Evolutionary conservation across 2,113 vertebrate genomes (phyloP), one percentile per base, ranked within the genome.

Genomic region (Hypomesus transpacificus): DNA sequence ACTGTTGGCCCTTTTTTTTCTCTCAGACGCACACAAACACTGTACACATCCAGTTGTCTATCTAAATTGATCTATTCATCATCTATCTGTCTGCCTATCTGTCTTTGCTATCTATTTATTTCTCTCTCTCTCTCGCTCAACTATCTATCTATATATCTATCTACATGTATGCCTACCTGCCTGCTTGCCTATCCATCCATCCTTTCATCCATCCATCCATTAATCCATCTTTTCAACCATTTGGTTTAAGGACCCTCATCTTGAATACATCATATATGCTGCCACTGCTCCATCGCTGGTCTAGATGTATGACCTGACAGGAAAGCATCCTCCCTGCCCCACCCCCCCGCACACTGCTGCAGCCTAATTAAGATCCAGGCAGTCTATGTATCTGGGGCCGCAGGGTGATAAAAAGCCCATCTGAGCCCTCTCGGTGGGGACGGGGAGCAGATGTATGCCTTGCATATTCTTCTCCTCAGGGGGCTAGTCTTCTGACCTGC

Each of bases 341-440:
- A 66, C 39, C 51, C 54, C 54, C 18, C 54, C 17, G 4, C 54
- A 17, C 80, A 71, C 73, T 75, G 70, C 73, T 63, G 64, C 74
- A 77, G 74, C 80, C 73, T 87, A 83, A 87, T 89, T 88, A 89
- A 87, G 80, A 85, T 71, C 75, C 61, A 77, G 82, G 75, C 75
- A 87, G 85, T 87, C 71, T 69, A 69, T 87, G 82, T 86, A 84
- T 73, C 63, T 24, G 68, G 71, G 78, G 84, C 85, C 69, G 68
- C 67, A 26, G 80, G 76, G 78, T 84, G 85, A 87, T 89, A 86
- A 89, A 90, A 89, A 90, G 79, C 79, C 81, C 87, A 86, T 87
- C 78, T 87, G 86, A 88, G 85, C 83, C 80, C 76, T 88, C 86
- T 77, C 13, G 78, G 77, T 58, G 60, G 75, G 46, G 70, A 58